Conservation (phyloP, 2,797 vertebrate species). For the Phrynocephalus guinanensis region DNA sequence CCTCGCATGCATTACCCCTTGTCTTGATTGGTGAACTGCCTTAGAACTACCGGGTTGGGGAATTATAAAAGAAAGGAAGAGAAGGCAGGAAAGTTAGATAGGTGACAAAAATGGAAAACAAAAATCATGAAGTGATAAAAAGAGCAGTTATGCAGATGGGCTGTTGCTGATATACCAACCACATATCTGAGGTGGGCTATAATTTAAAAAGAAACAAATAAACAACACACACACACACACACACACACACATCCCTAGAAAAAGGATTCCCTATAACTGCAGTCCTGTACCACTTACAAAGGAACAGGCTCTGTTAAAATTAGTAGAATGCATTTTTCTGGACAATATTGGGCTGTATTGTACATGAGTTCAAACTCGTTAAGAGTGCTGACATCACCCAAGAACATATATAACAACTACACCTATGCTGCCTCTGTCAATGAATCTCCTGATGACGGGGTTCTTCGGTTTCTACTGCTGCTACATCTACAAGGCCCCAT, state of each 20-base stretch:
- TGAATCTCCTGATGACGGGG: not conserved
- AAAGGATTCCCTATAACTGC: not conserved
- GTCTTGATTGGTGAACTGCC: not conserved
- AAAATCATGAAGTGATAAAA: not conserved
- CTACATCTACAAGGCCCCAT: not conserved
- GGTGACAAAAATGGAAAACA: not conserved
- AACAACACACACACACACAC: no score
- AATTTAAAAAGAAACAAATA: not conserved
- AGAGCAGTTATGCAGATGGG: not conserved
- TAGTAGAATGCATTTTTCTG: not conserved
- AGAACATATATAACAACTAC: not conserved
- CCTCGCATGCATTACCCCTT: not conserved
- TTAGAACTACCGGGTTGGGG: not conserved
- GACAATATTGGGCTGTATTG: not conserved
- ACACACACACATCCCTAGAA: no score
- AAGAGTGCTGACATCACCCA: not conserved
- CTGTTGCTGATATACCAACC: no score
- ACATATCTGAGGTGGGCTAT: no score
- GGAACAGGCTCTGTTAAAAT: not conserved
- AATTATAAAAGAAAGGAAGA: not conserved
- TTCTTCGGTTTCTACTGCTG: not conserved
- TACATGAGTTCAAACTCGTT: not conserved
- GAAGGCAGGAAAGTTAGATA: not conserved
- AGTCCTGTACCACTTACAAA: not conserved
- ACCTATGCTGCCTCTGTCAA: not conserved